Evolutionary conservation across 2,113 vertebrate species (phyloP).

Genomic region (Condylura cristata): DNA sequence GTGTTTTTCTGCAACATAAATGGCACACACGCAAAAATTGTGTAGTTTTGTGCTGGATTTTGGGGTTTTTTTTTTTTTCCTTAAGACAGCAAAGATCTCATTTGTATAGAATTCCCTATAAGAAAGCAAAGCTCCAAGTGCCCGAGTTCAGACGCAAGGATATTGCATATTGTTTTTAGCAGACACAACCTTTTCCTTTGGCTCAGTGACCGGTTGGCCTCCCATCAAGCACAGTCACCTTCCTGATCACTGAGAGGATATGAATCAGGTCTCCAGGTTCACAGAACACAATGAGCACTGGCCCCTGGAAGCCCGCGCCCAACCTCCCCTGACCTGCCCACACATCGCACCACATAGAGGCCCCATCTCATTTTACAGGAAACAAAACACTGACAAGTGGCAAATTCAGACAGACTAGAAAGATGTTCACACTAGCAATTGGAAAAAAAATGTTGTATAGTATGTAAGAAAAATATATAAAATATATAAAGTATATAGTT

Average conservation of each 20-base stretch:
- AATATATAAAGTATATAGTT: too few species aligned
- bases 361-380: neutral
- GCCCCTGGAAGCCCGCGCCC: neutral
- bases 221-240: neutral
- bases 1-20: neutral
- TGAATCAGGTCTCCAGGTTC: slow-evolving; percentile 59
- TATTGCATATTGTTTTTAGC: slow-evolving; percentile 27
- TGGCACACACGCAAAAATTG: neutral
- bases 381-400: neutral
- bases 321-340: neutral
- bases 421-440: neutral
- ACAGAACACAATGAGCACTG: neutral
- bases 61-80: neutral
- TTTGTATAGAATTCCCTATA: neutral
- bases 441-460: too few species aligned
- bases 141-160: neutral
- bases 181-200: slow-evolving; percentile 26
- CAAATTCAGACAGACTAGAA: neutral
- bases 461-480: too few species aligned
- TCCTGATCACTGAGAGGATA: slow-evolving; percentile 50
- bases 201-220: slow-evolving; percentile 8
- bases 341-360: neutral
- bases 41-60: too few species aligned
- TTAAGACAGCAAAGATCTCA: neutral
- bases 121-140: neutral